Percentiles rank a stretch among this genome's conserved stretches.
Conservation (phyloP, 2,113 vertebrate genomes). For the Clarias magur region DNA sequence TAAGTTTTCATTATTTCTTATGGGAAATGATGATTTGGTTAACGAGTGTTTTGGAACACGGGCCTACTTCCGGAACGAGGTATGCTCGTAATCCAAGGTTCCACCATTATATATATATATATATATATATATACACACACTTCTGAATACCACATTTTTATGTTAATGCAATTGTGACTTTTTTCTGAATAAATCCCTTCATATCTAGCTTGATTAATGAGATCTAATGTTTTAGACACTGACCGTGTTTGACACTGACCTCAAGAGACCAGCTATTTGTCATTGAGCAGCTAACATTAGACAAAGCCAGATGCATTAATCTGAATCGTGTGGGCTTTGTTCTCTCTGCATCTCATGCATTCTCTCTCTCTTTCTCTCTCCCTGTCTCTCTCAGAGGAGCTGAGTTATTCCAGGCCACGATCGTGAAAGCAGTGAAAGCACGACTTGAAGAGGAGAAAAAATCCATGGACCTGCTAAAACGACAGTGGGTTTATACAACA, state of each 20-base stretch:
- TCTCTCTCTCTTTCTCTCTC: slow-evolving; percentile 7
- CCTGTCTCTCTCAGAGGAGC: slow-evolving; percentile 77
- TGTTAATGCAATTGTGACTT: neutral
- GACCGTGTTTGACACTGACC: slow-evolving; percentile 10
- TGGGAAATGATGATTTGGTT: no score
- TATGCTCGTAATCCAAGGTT: no score
- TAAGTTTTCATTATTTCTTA: no score
- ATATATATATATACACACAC: no score
- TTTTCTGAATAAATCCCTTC: neutral
- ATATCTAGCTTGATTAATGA: neutral
- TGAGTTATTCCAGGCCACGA: slow-evolving; percentile 92
- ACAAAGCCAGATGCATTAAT: neutral
- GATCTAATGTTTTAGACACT: neutral
- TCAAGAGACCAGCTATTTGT: slow-evolving; percentile 27
- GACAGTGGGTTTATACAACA: slow-evolving; percentile 81
- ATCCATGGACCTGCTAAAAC: slow-evolving; percentile 95
- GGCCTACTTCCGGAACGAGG: no score
- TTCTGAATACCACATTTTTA: neutral
- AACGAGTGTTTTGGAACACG: no score
- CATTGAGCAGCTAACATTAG: slow-evolving; percentile 7
- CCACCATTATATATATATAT: no score
- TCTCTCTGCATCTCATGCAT: neutral
- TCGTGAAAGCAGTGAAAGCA: slow-evolving; percentile 91
- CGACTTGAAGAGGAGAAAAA: slow-evolving; percentile 93
- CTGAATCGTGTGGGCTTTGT: slow-evolving; percentile 29